phyloP scores from a whole-genome alignment of 2,797 vertebrate species.

The Myotis myotis region DNA sequence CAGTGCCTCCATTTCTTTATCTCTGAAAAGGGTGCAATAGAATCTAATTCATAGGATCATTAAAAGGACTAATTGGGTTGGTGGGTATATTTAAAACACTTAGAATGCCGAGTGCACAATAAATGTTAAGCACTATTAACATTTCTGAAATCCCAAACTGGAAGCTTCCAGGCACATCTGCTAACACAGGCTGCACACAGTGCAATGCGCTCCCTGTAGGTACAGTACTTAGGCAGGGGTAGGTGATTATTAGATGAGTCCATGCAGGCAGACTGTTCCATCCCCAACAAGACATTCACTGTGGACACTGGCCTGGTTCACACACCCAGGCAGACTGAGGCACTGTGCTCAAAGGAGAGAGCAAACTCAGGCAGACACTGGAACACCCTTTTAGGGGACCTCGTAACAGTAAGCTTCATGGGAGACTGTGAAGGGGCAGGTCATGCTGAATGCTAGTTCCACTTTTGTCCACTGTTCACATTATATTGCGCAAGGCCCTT shows the following conservation, averaged over 20 bases:
- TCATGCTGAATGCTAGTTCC: background rate
- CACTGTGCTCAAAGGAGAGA: background rate
- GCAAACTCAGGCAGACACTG: background rate
- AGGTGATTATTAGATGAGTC: background rate
- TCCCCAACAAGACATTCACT: background rate
- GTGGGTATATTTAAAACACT: background rate
- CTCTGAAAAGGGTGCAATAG: background rate
- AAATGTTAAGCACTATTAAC: background rate
- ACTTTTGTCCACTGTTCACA: background rate
- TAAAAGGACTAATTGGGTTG: background rate
- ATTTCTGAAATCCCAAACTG: background rate
- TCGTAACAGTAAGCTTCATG: background rate
- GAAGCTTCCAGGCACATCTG: background rate
- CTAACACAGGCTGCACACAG: background rate
- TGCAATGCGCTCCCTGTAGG: background rate
- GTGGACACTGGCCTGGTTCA: background rate
- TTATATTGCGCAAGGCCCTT: background rate
- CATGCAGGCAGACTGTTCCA: background rate
- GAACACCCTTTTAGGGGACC: background rate
- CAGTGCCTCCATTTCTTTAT: background rate
- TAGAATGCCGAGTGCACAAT: background rate
- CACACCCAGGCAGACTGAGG: background rate
- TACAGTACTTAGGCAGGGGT: no score
- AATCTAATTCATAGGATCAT: background rate
- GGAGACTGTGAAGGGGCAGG: background rate